Base-by-base conservation (phyloP, 2,797 vertebrate species). In the Hydrophis major region DNA sequence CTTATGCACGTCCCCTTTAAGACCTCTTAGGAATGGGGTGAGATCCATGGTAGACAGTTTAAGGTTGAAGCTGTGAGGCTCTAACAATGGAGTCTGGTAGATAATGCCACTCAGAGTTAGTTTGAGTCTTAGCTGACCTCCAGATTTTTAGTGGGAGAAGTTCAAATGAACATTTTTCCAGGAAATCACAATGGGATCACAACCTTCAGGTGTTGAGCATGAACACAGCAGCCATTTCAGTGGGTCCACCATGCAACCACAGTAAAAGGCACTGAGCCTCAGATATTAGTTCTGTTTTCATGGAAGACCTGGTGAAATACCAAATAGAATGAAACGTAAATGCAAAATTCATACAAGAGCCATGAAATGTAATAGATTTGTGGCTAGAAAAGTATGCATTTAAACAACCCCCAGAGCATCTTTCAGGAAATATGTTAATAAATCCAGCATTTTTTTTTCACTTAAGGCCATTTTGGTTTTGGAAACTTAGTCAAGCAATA, bases 401-500 rank as follows among this genome's bases (percentile, higher is more conserved):
- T 16, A 74, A 47, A 90, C 28, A 50, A 74, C 3, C 2, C 55
- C 59, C 37, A 8, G 27, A 2, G 20, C 47, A 74, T 18, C 27
- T 57, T n/a, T 42, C n/a, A 83, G n/a, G 25, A 78, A 59, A 56
- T 74, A 78, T 20, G 42, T 91, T 20, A 89, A 53, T 32, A 0
- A 2, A 63, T 92, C 93, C 56, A 83, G 89, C 69, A 94, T 91
- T 91, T 94, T 96, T 90, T 90, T 18, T 27, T 87, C 22, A 4
- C 95, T 0, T 0, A 63, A 53, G 18, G 3, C 91, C 91, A 92
- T 92, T 93, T 95, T 93, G 37, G 93, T 18, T 94, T 94, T 56
- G 90, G 83, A 93, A 93, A 92, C 83, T 91, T n/a, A 95, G 92
- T 42, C 90, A 60, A 94, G 89, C 93, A 93, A 94, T 93, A 95